A percentile compares a stretch with the other conserved stretches of the same genome.
phyloP scores from a whole-genome alignment of 2,113 vertebrate species.

The Oryzias celebensis region DNA sequence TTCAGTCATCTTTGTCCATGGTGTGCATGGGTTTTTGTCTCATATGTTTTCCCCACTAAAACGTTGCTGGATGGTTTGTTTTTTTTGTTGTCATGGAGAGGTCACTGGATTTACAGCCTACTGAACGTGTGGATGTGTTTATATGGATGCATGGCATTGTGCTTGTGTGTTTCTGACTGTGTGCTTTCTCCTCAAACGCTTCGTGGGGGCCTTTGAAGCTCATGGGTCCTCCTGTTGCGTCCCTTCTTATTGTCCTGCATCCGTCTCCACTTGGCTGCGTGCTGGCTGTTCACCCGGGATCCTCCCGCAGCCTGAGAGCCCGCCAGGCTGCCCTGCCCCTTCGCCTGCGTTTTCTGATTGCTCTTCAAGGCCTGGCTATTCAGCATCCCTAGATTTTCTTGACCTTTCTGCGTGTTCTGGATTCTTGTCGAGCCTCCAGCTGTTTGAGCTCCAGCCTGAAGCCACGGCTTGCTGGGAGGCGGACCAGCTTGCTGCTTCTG shows the following conservation, averaged over 20 bases:
- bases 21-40: conserved; percentile 19
- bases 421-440: conserved; percentile 37
- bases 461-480: conserved; percentile 47
- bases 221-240: conserved; percentile 97
- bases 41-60: conserved; percentile 19
- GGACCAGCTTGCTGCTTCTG: conserved; percentile 68
- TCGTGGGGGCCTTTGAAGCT: conserved; percentile 95
- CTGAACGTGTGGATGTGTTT: conserved; percentile 41
- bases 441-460: conserved; percentile 43
- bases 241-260: conserved; percentile 98
- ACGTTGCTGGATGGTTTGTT: conserved; percentile 5
- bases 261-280: conserved; percentile 92
- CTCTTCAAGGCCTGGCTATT: conserved; percentile 44
- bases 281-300: conserved; percentile 58
- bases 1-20: conserved; percentile 50
- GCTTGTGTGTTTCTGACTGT: conserved; percentile 45
- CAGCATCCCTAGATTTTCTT: conserved; percentile 24
- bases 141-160: conserved; percentile 55
- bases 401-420: conserved; percentile 54
- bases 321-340: conserved; percentile 27
- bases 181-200: conserved; percentile 86
- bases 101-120: conserved; percentile 56
- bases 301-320: conserved; percentile 44
- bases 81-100: conserved; percentile 38
- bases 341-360: conserved; percentile 58